Conservation (phyloP, 2,113 vertebrate species). For the Pseudopipra pipra region DNA sequence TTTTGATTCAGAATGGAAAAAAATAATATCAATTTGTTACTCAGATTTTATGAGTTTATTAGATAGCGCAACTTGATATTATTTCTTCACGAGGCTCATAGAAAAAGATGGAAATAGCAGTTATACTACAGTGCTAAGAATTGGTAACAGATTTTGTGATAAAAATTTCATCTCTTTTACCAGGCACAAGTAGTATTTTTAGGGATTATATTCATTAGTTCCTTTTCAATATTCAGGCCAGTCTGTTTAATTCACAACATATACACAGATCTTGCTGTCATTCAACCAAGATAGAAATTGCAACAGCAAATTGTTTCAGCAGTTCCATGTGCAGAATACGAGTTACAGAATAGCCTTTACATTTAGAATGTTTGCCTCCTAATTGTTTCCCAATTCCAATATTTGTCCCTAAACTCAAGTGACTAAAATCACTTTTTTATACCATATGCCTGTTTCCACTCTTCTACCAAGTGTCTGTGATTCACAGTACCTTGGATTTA, state of each 20-base stretch:
- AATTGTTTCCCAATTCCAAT: neutral
- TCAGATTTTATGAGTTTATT: neutral
- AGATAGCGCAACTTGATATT: neutral
- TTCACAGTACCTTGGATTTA: accelerated
- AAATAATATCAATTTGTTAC: neutral
- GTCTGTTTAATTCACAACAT: neutral
- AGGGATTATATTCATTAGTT: neutral
- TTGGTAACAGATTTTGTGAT: neutral
- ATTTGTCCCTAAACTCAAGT: neutral
- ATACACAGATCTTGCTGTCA: neutral
- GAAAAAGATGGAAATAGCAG: neutral
- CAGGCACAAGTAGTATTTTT: neutral
- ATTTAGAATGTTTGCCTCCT: neutral
- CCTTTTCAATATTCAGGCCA: neutral
- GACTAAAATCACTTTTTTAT: neutral
- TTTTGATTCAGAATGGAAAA: neutral
- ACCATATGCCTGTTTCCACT: neutral
- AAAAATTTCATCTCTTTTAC: neutral
- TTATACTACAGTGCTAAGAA: neutral
- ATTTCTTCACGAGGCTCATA: neutral
- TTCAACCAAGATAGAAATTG: neutral
- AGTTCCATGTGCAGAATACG: neutral
- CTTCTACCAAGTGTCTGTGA: neutral
- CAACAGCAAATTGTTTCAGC: neutral
- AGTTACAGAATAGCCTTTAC: neutral